Evolutionary conservation across 1,140 invertebrate species (phyloP).

Genomic region (Trichomalopsis sarcophagae): DNA sequence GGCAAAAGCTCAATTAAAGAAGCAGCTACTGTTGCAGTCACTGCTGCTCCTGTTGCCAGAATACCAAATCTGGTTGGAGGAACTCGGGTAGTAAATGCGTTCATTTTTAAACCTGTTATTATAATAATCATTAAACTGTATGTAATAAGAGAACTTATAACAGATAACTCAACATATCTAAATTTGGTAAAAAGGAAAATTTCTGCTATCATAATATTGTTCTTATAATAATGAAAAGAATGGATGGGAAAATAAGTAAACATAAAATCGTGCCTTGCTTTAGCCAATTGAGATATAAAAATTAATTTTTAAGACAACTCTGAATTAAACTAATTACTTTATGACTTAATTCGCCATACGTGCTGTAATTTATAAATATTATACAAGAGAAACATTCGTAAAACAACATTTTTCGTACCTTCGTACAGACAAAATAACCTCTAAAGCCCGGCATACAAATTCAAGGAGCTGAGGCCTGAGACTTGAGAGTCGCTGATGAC

Average conservation of each 20-base stretch:
- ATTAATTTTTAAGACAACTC: too few relatives aligned
- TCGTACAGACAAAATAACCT: too few relatives aligned
- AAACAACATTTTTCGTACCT: too few relatives aligned
- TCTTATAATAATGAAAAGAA: not conserved
- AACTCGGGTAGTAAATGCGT: not conserved
- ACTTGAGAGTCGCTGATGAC: too few relatives aligned
- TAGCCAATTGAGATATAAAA: too few relatives aligned
- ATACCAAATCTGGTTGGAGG: not conserved
- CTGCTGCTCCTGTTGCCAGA: not conserved
- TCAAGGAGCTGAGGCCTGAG: too few relatives aligned
- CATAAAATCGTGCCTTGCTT: not conserved
- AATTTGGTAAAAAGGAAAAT: not conserved
- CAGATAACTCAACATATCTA: too few relatives aligned
- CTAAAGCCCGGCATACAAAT: too few relatives aligned
- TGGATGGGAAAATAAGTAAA: not conserved
- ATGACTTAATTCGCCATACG: too few relatives aligned
- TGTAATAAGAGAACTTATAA: not conserved
- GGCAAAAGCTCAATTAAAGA: constrained; percentile 55
- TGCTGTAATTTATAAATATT: too few relatives aligned
- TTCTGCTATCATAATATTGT: not conserved
- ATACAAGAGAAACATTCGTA: too few relatives aligned
- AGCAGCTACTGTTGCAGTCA: not conserved
- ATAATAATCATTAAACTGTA: not conserved
- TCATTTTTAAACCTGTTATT: constrained; percentile 4
- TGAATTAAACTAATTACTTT: too few relatives aligned